These are phyloP conservation scores for Corapipo altera DNA, from an alignment of 2,113 vertebrate genomes.

Conservation along the genomic window DNA sequence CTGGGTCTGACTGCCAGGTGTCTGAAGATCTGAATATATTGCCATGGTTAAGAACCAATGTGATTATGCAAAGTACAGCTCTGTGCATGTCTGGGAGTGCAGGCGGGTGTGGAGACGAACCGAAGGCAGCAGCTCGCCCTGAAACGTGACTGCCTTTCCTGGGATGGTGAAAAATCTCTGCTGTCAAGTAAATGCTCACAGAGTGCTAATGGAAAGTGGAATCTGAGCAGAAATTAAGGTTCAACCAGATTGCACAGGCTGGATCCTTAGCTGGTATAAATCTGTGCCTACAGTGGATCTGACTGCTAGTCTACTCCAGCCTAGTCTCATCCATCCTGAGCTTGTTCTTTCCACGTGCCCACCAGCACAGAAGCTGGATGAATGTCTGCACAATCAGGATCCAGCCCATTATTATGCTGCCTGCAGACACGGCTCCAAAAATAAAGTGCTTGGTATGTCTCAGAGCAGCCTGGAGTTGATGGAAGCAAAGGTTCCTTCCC, in stretches of 20 bases:
- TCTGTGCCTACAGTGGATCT: background rate
- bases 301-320: background rate
- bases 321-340: background rate
- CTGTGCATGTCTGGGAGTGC: constrained; percentile 2
- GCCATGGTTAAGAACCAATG: constrained; percentile 17
- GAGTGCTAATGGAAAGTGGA: constrained; percentile 6
- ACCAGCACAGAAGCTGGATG: background rate
- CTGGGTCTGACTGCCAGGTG: constrained; percentile 22
- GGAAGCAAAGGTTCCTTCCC: background rate
- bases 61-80: constrained; percentile 54
- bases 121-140: background rate
- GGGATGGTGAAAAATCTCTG: constrained; percentile 31
- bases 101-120: background rate
- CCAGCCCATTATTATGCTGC: background rate
- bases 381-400: background rate
- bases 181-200: constrained; percentile 40
- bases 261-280: constrained; percentile 30
- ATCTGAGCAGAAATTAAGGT: constrained; percentile 23
- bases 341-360: background rate
- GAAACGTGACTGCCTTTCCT: constrained; percentile 23
- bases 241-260: background rate
- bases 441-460: background rate
- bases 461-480: background rate
- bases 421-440: background rate
- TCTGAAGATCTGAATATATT: constrained; percentile 46